Percentiles rank a stretch among this genome's conserved stretches.
These are phyloP conservation scores for Sorex maritimensis DNA, from an alignment of 2,797 vertebrate genomes.

Conservation along the genomic window DNA sequence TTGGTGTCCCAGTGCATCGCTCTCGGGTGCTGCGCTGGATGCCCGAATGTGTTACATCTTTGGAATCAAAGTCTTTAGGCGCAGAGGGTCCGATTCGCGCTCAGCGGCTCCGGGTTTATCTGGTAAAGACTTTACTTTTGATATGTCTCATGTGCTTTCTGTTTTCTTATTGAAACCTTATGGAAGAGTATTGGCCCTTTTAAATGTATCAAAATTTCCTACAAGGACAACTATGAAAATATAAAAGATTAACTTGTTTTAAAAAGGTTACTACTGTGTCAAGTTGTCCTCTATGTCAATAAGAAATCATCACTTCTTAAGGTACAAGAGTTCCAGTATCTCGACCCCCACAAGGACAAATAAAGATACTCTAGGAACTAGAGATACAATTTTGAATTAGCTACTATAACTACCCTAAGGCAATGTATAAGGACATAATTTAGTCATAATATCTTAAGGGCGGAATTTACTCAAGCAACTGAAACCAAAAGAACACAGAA, in stretches of 20 bases:
- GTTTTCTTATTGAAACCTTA: neutral
- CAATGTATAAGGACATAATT: neutral
- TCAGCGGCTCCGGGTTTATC: no score
- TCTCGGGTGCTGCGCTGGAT: no score
- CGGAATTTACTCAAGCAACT: neutral
- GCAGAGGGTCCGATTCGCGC: no score
- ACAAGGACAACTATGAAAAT: neutral
- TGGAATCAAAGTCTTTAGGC: no score
- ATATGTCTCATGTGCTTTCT: conserved; percentile 2
- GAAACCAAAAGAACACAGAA: neutral
- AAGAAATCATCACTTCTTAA: neutral
- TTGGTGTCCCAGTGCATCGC: no score
- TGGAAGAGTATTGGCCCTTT: neutral
- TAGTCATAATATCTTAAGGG: neutral
- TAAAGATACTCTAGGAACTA: neutral
- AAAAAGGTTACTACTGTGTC: neutral
- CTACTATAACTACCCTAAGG: neutral
- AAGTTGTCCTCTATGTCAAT: neutral
- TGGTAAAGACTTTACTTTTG: conserved; percentile 11
- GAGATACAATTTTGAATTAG: neutral
- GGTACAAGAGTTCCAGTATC: neutral
- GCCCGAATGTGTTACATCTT: no score
- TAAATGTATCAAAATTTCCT: neutral
- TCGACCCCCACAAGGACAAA: neutral
- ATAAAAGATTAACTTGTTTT: neutral